Evolutionary conservation across 2,888 invertebrate genomes (phyloP).

Genomic region (Nipponacmea schrenckii): DNA sequence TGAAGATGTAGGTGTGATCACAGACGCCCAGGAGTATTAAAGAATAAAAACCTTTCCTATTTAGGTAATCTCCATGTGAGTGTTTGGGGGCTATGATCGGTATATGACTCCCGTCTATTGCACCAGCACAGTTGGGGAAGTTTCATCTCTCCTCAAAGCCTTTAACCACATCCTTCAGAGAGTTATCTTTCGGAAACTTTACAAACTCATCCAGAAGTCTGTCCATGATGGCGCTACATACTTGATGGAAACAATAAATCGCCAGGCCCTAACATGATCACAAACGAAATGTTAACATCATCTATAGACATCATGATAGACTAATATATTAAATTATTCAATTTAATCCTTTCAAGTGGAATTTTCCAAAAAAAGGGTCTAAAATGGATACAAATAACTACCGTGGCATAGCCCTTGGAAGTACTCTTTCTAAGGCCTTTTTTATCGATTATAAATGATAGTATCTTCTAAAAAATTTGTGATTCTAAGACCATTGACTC

Average conservation of each 20-base stretch:
- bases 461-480: no score
- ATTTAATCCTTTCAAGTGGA: no score
- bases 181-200: slow-evolving; percentile 15
- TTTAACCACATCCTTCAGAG: slow-evolving; percentile 14
- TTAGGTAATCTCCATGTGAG: slow-evolving; percentile 21
- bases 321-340: no score
- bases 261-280: no score
- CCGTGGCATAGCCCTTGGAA: no score
- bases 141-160: slow-evolving; percentile 20
- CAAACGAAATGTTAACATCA: no score
- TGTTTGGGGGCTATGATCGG: slow-evolving; percentile 22
- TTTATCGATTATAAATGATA: no score
- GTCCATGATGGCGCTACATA: slow-evolving; percentile 14
- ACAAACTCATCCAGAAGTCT: slow-evolving; percentile 11
- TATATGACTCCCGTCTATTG: slow-evolving; percentile 28
- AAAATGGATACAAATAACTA: no score
- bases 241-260: slow-evolving; percentile 5
- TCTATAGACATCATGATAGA: no score
- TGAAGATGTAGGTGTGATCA: slow-evolving; percentile 20
- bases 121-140: slow-evolving; percentile 27
- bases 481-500: no score
- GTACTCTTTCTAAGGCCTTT: no score
- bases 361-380: no score
- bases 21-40: slow-evolving; percentile 20
- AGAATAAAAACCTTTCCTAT: slow-evolving; percentile 23